A percentile compares a stretch with the other conserved stretches of the same genome.
Conservation (phyloP, 2,113 vertebrate species). For the Nanger granti region DNA sequence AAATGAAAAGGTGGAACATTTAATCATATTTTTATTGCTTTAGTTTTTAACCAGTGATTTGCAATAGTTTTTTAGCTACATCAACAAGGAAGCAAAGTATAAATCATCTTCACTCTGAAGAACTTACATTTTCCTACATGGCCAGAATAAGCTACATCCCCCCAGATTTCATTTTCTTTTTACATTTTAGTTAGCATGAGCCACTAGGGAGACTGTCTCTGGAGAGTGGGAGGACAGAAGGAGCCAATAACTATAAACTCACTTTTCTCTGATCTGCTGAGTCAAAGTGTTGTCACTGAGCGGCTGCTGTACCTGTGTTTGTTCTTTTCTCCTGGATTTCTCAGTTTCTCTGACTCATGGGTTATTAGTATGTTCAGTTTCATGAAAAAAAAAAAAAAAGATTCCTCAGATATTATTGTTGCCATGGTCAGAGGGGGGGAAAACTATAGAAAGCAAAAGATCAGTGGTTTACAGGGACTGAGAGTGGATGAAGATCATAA, state of each 20-base stretch:
- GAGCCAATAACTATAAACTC: background rate
- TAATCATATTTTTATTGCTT: background rate
- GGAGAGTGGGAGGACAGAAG: background rate
- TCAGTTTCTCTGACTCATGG: background rate
- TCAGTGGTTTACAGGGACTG: background rate
- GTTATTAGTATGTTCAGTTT: background rate
- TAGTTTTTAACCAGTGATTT: background rate
- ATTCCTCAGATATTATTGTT: background rate
- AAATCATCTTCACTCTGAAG: background rate
- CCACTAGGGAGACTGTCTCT: background rate
- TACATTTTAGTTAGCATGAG: background rate
- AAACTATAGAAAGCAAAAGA: background rate
- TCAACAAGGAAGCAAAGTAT: background rate
- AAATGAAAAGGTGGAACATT: background rate
- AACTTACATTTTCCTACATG: background rate
- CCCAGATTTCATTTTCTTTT: background rate
- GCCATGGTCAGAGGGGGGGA: background rate
- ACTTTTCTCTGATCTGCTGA: background rate
- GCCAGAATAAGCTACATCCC: background rate
- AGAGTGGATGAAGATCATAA: background rate
- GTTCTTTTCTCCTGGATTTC: background rate
- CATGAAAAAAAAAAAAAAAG: background rate
- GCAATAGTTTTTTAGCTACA: background rate
- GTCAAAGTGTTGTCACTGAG: background rate
- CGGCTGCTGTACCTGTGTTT: fast-evolving